Base-by-base conservation (phyloP, 2,797 vertebrate genomes). In the Poecilia wingei region DNA sequence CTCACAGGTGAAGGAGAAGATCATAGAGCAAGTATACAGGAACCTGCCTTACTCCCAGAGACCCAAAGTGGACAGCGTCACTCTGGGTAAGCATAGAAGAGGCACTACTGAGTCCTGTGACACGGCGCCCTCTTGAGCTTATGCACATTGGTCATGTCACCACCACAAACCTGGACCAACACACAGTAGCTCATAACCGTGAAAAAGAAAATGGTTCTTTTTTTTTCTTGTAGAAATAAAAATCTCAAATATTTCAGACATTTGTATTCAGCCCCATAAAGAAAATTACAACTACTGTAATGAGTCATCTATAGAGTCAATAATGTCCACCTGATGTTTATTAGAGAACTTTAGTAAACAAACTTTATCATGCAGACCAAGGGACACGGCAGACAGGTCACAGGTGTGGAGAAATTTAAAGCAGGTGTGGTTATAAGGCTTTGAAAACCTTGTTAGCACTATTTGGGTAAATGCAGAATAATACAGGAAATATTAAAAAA, bases 1-100 rank as follows among this genome's bases (percentile, higher is more conserved):
- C 94, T 97, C 98, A 12, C 98, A 99, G 94, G 98, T 99, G 86
- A 99, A 99, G 89, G 98, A 99, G 89, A 99, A 99, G 95, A 97
- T 99, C 87, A 97, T 99, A 1, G 98, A 99, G 91, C 98, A 99
- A 94, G 98, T 99, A 84, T 99, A 98, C 90, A 96, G 96, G 89
- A 98, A 97, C 49, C 93, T 97, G 88, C 97, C 98, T 0, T 98
- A 97, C 92, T 97, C 98, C 68, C 97, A 96, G 90, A 95, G 98
- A 93, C 98, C 98, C 84, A 98, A 97, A 92, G 97, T 97, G 1
- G 98, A 99, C 77, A 97, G 96, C 0, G 97, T 99, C 79, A 97
- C 97, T 25, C 96, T 99, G 7, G 98, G 98, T 99, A 94, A 89
- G 95, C 85, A 49, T 73, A 83, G 51, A 57, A 72, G 39, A 66